These are phyloP conservation scores for Pelvicachromis taeniatus DNA, from an alignment of 2,113 vertebrate species.

Conservation along the genomic window DNA sequence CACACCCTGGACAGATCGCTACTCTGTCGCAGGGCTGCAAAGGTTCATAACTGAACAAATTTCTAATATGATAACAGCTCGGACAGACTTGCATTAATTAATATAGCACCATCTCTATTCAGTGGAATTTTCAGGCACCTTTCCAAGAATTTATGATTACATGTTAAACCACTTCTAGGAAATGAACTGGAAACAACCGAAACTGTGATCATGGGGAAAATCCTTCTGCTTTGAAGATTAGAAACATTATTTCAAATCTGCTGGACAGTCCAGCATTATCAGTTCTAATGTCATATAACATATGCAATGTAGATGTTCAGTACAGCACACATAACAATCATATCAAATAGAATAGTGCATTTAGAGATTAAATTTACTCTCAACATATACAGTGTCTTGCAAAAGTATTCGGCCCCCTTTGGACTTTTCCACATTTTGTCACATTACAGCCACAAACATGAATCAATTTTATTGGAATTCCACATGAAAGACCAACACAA, in stretches of 20 bases:
- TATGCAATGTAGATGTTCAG: background rate
- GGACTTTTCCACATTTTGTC: too few relatives aligned
- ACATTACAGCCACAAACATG: too few relatives aligned
- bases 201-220: background rate
- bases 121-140: background rate
- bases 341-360: background rate
- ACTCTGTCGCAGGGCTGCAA: background rate
- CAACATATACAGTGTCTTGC: too few relatives aligned
- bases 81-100: background rate
- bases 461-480: too few relatives aligned
- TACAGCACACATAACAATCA: background rate
- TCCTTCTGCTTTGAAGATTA: background rate
- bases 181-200: background rate
- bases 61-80: background rate
- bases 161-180: background rate
- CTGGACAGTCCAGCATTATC: background rate
- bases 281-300: background rate
- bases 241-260: background rate
- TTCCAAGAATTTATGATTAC: background rate
- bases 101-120: background rate
- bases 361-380: background rate
- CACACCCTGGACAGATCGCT: background rate
- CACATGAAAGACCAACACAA: too few relatives aligned
- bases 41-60: background rate
- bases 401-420: too few relatives aligned